Evolutionary conservation across 2,113 vertebrate species (phyloP).

Genomic region (Abramis brama): DNA sequence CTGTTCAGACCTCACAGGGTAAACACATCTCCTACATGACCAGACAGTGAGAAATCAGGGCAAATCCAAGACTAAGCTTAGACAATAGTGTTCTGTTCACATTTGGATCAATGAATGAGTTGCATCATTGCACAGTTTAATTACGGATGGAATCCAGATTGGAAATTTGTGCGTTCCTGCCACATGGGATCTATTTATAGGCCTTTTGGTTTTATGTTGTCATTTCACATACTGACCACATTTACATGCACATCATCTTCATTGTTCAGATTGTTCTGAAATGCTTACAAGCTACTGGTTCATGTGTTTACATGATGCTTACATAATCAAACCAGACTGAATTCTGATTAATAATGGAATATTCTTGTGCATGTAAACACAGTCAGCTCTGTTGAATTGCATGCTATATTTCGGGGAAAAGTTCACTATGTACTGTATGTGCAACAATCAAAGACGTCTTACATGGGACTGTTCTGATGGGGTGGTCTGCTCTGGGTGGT

Average conservation of each 20-base stretch:
- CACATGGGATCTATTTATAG: neutral
- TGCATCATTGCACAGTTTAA: slow-evolving; percentile 37
- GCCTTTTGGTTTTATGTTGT: neutral
- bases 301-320: neutral
- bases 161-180: neutral
- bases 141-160: slow-evolving; percentile 14
- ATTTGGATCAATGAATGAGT: slow-evolving; percentile 27
- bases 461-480: neutral
- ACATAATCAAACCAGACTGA: neutral
- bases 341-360: neutral
- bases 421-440: neutral
- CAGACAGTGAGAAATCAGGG: slow-evolving; percentile 26
- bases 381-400: neutral
- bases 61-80: slow-evolving; percentile 25
- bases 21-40: slow-evolving; percentile 5
- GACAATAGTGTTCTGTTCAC: slow-evolving; percentile 32
- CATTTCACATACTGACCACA: neutral
- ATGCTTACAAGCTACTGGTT: neutral
- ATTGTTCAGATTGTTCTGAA: neutral
- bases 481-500: slow-evolving; percentile 42
- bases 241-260: neutral
- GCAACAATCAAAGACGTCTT: neutral
- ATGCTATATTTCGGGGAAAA: neutral
- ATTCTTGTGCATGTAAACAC: neutral
- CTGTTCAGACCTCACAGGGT: slow-evolving; percentile 18